Base-by-base conservation (phyloP, 2,888 invertebrate species). In the Rhodophaea formosa region DNA sequence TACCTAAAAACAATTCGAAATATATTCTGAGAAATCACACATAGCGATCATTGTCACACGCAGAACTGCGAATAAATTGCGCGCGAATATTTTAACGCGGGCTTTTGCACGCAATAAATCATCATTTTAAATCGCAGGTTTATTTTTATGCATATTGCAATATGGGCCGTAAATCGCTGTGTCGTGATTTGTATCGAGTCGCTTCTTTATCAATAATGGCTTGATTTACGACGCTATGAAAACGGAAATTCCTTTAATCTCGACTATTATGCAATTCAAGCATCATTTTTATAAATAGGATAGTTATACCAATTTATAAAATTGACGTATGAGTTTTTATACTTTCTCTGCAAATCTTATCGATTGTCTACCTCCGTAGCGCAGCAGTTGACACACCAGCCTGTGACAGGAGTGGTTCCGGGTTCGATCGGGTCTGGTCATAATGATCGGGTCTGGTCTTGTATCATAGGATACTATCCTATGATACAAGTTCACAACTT, bases 101-200 rank as follows among this genome's bases (percentile, higher is more conserved):
- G 51, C 57, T 59, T 59, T 60, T 49, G 58, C 58, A 53, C 59
- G 60, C 53, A 57, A 63, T 63, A 63, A 60, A 63, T 60, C 60
- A 63, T 56, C 53, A 58, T 59, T 56, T 60, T 54, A 60, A 58
- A 60, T 57, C 58, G 30, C 52, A 30, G 29, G n/a, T 56, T 56
- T 49, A 56, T 56, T 56, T 56, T 56, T 56, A 56, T 56, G 42
- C 49, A 56, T 53, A 53, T 49, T 51, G 49, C 56, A 56, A 30
- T 56, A 29, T 29, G 39, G 30, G 49, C 10, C 39, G 29, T 56
- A 46, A 56, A 56, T 51, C 56, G 49, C 39, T 30, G 23, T 56
- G 23, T n/a, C 8, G 15, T 43, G 56, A 56, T 56, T 51, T 56
- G 49, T 56, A 49, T 56, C 42, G 14, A 35, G 8, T 23, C 39